Conservation (phyloP, 1,140 invertebrate species). For the Vanessa tameamea region DNA sequence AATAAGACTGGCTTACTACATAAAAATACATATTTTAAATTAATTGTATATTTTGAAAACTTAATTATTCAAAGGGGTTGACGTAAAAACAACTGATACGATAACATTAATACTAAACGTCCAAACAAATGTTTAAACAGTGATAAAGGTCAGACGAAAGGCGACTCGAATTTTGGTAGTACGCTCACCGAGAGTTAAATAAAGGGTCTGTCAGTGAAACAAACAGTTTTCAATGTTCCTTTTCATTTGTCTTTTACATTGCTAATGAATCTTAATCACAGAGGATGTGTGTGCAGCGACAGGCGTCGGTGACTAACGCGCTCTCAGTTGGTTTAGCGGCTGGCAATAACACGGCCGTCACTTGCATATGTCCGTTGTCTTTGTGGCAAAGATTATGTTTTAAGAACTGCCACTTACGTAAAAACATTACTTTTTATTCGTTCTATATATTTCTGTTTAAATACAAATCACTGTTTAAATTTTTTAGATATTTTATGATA, state of each 20-base stretch:
- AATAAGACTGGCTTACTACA: no score
- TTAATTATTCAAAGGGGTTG: no score
- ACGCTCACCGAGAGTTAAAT: conserved; percentile 7
- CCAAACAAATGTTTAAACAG: background rate
- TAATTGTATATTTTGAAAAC: no score
- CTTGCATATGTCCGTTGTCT: conserved; percentile 42
- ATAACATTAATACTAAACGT: background rate
- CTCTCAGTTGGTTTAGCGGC: conserved; percentile 50
- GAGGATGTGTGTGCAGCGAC: conserved; percentile 44
- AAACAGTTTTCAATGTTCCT: conserved; percentile 31
- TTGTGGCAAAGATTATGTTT: conserved; percentile 29
- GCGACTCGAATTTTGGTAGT: background rate
- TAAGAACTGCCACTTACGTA: background rate
- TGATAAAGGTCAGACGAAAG: background rate
- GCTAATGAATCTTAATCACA: conserved; percentile 46
- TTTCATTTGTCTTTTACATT: conserved; percentile 36
- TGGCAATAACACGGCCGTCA: conserved; percentile 53
- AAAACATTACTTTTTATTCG: background rate
- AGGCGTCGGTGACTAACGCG: conserved; percentile 51
- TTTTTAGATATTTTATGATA: no score
- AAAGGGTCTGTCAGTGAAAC: conserved; percentile 27
- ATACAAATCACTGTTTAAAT: no score
- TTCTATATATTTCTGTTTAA: no score
- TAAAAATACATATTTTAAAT: no score
- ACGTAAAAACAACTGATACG: background rate